Evolutionary conservation across 2,113 vertebrate species (phyloP).

Genomic region (Xiphias gladius): DNA sequence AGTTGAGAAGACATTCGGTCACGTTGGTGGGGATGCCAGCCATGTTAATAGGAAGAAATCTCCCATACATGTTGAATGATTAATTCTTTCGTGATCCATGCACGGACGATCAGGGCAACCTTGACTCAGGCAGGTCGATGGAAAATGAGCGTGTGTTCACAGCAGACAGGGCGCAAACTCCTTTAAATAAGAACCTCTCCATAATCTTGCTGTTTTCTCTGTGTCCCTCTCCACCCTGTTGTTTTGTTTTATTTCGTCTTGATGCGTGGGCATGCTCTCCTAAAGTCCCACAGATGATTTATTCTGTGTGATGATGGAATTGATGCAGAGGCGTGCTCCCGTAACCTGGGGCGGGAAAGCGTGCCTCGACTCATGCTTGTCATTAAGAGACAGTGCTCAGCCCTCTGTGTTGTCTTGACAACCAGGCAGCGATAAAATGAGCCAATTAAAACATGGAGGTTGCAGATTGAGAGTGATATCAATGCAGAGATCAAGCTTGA

Average conservation of each 20-base stretch:
- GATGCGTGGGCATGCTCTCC: conserved; percentile 58
- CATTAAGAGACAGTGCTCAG: conserved; percentile 59
- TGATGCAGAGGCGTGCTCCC: conserved; percentile 66
- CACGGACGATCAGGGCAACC: conserved; percentile 32
- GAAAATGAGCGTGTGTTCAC: conserved; percentile 27
- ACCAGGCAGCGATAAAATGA: conserved; percentile 58
- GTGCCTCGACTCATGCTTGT: conserved; percentile 65
- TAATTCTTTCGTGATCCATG: conserved; percentile 34
- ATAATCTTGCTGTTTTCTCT: not conserved
- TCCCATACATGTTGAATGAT: conserved; percentile 42
- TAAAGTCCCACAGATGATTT: conserved; percentile 60
- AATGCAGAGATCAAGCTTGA: conserved; percentile 54
- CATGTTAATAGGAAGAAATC: conserved; percentile 42
- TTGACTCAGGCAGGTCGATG: conserved; percentile 22
- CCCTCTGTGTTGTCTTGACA: conserved; percentile 74
- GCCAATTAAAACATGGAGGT: conserved; percentile 67
- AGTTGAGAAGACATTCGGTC: conserved; percentile 29
- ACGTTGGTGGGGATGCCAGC: conserved; percentile 30
- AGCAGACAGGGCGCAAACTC: conserved; percentile 13
- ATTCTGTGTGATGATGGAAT: conserved; percentile 63
- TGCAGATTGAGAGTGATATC: conserved; percentile 61
- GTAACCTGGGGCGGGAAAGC: conserved; percentile 52
- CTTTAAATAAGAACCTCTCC: conserved; percentile 20
- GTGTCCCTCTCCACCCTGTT: conserved; percentile 37
- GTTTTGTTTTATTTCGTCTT: conserved; percentile 24